Conservation (phyloP, 2,113 vertebrate species). For the Beaufortia kweichowensis region DNA sequence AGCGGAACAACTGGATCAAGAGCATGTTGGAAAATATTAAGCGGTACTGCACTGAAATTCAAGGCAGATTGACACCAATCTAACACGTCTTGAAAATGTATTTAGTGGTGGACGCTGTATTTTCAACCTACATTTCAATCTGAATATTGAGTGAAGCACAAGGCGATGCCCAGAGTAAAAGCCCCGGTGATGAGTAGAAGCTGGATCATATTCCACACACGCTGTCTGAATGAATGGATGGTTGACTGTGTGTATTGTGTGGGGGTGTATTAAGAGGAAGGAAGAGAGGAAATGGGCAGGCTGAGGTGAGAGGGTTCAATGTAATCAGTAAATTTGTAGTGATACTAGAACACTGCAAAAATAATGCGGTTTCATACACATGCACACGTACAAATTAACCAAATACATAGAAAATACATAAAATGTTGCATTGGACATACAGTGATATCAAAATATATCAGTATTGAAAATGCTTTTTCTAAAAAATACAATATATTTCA, state of each 20-base stretch:
- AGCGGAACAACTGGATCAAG: slow-evolving; percentile 8
- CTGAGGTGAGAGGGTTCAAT: slow-evolving; percentile 33
- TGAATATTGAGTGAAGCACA: slow-evolving; percentile 19
- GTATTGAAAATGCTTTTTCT: too few species aligned
- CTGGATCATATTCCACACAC: slow-evolving; percentile 43
- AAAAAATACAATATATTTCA: too few species aligned
- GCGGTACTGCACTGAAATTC: slow-evolving; percentile 16
- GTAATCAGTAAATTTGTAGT: not conserved
- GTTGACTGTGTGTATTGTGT: not conserved
- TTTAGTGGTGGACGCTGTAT: not conserved
- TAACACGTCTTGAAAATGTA: not conserved
- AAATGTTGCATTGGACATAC: too few species aligned
- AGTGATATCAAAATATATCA: too few species aligned
- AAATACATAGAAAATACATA: too few species aligned
- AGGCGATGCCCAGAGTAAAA: slow-evolving; percentile 36
- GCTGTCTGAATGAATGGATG: slow-evolving; percentile 28
- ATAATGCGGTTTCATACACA: not conserved
- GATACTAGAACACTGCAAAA: not conserved
- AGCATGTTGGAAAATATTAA: not conserved
- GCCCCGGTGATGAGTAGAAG: slow-evolving; percentile 21
- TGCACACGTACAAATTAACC: too few species aligned
- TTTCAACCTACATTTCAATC: slow-evolving; percentile 23
- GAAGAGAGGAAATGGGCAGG: slow-evolving; percentile 7
- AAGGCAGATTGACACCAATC: slow-evolving; percentile 13
- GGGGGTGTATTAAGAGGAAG: not conserved